phyloP scores from a whole-genome alignment of 2,113 vertebrate genomes.

The Rhynchomys soricoides region DNA sequence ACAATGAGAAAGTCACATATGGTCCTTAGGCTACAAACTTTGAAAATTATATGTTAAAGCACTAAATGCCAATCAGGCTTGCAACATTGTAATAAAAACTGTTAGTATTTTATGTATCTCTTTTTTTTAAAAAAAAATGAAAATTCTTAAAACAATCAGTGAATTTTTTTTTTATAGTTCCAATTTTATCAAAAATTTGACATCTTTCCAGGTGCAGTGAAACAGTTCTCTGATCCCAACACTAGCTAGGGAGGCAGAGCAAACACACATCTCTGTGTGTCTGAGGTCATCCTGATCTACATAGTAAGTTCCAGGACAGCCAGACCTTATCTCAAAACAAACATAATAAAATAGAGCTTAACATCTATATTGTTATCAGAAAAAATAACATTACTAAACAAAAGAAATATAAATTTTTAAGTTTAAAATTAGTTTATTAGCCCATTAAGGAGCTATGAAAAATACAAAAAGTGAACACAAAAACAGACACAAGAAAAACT shows the following conservation, averaged over 20 bases:
- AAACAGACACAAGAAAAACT: background rate
- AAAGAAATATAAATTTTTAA: slow-evolving; percentile 43
- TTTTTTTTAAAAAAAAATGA: background rate
- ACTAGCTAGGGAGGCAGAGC: background rate
- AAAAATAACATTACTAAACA: slow-evolving; percentile 29
- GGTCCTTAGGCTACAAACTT: slow-evolving; percentile 1
- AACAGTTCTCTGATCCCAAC: background rate
- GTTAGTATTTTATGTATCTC: background rate
- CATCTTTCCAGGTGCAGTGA: background rate
- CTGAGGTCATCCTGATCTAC: background rate
- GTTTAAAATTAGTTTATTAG: slow-evolving; percentile 6
- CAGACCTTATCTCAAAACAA: background rate
- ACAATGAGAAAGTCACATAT: background rate
- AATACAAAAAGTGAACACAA: background rate
- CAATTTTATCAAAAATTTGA: slow-evolving; percentile 35
- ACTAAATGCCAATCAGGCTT: slow-evolving; percentile 15
- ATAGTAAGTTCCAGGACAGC: background rate
- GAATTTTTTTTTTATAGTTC: slow-evolving; percentile 28
- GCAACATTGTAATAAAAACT: slow-evolving; percentile 36
- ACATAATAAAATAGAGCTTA: background rate
- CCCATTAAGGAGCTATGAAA: background rate
- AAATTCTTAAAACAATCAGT: slow-evolving; percentile 11
- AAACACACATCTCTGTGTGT: background rate
- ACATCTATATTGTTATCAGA: slow-evolving; percentile 4
- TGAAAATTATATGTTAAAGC: slow-evolving; percentile 38